phyloP scores from a whole-genome alignment of 2,113 vertebrate species.

The Pteruthius melanotis region DNA sequence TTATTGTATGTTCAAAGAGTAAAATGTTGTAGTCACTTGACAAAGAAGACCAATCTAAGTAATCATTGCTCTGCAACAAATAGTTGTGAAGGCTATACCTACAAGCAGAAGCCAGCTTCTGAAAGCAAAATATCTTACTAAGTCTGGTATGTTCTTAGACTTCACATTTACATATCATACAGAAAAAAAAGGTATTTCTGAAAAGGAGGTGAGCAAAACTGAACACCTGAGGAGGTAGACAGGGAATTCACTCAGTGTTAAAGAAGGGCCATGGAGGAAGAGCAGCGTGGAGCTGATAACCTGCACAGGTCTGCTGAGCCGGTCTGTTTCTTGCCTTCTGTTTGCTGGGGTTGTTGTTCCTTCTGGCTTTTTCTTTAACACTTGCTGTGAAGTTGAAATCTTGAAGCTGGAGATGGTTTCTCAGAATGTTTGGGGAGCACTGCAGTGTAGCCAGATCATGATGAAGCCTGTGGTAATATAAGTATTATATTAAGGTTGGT shows the following conservation, averaged over 20 bases:
- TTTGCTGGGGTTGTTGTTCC: background rate
- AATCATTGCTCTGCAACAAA: background rate
- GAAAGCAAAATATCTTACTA: background rate
- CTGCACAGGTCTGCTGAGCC: background rate
- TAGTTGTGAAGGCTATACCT: background rate
- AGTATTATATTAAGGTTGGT: background rate
- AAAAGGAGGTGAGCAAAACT: background rate
- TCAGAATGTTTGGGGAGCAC: background rate
- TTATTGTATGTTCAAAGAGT: background rate
- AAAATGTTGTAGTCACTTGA: background rate
- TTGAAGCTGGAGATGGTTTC: background rate
- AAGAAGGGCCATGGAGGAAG: background rate
- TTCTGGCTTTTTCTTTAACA: background rate
- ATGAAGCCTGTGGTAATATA: background rate
- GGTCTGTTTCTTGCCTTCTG: background rate
- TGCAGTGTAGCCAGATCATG: background rate
- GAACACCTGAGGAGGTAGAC: background rate
- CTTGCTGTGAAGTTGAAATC: background rate
- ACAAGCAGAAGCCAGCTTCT: background rate
- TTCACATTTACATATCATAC: background rate
- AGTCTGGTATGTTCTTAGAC: background rate
- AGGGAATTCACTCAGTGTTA: background rate
- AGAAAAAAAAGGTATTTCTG: background rate
- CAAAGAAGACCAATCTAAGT: background rate
- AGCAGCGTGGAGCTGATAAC: fast-evolving